Conservation (phyloP, 1,140 invertebrate species). For the Camponotus vicinus region DNA sequence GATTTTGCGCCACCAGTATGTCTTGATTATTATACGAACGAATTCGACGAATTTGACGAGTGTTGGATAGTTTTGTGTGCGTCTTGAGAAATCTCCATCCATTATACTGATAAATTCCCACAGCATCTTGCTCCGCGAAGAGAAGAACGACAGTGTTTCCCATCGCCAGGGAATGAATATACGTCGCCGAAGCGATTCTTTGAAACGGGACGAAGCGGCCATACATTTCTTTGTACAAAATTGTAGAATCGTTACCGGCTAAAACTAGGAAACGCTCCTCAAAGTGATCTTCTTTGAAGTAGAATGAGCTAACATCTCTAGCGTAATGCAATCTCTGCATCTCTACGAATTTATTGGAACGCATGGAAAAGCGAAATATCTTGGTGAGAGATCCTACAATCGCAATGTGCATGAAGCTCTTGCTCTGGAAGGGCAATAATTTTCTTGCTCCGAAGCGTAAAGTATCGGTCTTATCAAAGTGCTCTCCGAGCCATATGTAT, state of each 20-base stretch:
- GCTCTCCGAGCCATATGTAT: slow-evolving; percentile 85
- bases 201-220: slow-evolving; percentile 84
- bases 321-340: slow-evolving; percentile 65
- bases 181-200: slow-evolving; percentile 68
- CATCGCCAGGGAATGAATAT: slow-evolving; percentile 49
- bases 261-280: slow-evolving; percentile 71
- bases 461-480: slow-evolving; percentile 86
- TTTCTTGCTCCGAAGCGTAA: slow-evolving; percentile 70
- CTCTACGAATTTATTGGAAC: slow-evolving; percentile 60
- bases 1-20: slow-evolving; percentile 32
- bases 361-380: slow-evolving; percentile 62
- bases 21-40: slow-evolving; percentile 19
- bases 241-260: slow-evolving; percentile 57
- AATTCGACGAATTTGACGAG: slow-evolving; percentile 33
- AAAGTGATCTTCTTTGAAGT: slow-evolving; percentile 56
- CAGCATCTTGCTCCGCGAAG: slow-evolving; percentile 42
- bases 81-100: slow-evolving; percentile 83
- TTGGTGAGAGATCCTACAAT: slow-evolving; percentile 31
- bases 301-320: slow-evolving; percentile 57
- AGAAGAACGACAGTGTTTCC: slow-evolving; percentile 64
- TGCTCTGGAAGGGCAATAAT: slow-evolving; percentile 67
- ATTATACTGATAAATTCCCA: slow-evolving; percentile 82
- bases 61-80: slow-evolving; percentile 45
- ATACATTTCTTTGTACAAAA: slow-evolving; percentile 81
- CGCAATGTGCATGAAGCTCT: slow-evolving; percentile 65